Percentiles rank a stretch among this genome's conserved stretches.
Evolutionary conservation across 2,797 vertebrate genomes (phyloP).

Genomic region (Paratrypauchen microcephalus): DNA sequence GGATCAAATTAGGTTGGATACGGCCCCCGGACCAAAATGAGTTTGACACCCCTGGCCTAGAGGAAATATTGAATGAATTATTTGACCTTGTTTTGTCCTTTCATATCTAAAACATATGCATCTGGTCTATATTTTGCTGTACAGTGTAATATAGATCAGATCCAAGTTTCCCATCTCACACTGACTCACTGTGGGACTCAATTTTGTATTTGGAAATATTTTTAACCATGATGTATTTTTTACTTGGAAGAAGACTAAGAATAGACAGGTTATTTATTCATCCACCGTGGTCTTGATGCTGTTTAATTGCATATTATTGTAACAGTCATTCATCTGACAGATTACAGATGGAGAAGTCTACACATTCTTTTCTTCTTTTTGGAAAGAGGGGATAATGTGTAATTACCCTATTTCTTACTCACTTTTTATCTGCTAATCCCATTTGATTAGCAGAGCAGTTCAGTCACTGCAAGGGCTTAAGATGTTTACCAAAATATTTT

Average conservation of each 20-base stretch:
- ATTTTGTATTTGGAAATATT: background rate
- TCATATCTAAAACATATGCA: too few relatives aligned
- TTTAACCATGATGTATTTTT: background rate
- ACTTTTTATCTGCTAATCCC: conserved; percentile 63
- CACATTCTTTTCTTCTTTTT: conserved; percentile 30
- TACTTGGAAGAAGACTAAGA: background rate
- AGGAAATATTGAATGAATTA: too few relatives aligned
- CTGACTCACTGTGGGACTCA: too few relatives aligned
- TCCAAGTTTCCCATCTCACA: too few relatives aligned
- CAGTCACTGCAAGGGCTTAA: conserved; percentile 50
- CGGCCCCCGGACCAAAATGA: too few relatives aligned
- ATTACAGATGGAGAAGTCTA: conserved; percentile 43
- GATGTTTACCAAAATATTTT: conserved; percentile 56
- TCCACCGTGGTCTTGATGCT: background rate
- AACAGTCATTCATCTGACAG: conserved; percentile 39
- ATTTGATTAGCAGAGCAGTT: conserved; percentile 52
- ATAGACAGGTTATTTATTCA: background rate
- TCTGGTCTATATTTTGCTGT: too few relatives aligned
- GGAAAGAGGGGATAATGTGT: conserved; percentile 58
- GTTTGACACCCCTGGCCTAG: too few relatives aligned
- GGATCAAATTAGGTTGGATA: too few relatives aligned
- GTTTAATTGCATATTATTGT: background rate
- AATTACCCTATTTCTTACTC: conserved; percentile 58
- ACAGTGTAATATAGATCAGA: too few relatives aligned
- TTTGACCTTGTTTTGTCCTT: too few relatives aligned